phyloP scores from a whole-genome alignment of 2,888 invertebrate genomes.

The Lepidochitona cinerea region DNA sequence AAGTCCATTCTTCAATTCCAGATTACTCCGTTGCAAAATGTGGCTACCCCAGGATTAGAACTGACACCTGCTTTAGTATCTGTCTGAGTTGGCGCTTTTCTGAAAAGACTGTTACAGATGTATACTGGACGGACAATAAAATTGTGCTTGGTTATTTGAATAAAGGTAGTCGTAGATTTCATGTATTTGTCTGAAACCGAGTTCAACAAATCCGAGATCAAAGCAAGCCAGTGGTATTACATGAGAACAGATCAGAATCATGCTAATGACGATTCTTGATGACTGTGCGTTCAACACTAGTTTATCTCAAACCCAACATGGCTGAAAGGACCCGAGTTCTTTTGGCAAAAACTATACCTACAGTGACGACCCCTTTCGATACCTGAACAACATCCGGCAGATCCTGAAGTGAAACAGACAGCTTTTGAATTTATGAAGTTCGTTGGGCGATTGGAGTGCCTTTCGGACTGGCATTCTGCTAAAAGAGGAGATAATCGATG shows the following conservation, averaged over 20 bases:
- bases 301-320: constrained; percentile 13
- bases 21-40: constrained; percentile 26
- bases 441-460: too few relatives aligned
- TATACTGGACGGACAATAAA: constrained; percentile 29
- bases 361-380: not conserved
- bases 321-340: constrained; percentile 23
- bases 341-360: constrained; percentile 8
- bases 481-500: too few relatives aligned
- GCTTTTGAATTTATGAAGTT: too few relatives aligned
- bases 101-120: constrained; percentile 1
- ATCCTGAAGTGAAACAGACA: constrained; percentile 26
- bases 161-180: constrained; percentile 22
- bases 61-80: constrained; percentile 25
- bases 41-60: constrained; percentile 24
- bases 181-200: constrained; percentile 28
- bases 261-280: constrained; percentile 27
- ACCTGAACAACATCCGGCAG: not conserved
- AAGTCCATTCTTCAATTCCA: constrained; percentile 21
- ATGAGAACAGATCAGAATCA: constrained; percentile 24
- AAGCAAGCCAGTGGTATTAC: constrained; percentile 24
- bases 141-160: constrained; percentile 29
- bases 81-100: constrained; percentile 14
- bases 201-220: constrained; percentile 24
- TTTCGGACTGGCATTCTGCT: too few relatives aligned
- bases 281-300: constrained; percentile 9